Percentiles rank a stretch among this genome's conserved stretches.
These are phyloP conservation scores for Xenopus petersii DNA, from an alignment of 2,797 vertebrate species.

Conservation along the genomic window DNA sequence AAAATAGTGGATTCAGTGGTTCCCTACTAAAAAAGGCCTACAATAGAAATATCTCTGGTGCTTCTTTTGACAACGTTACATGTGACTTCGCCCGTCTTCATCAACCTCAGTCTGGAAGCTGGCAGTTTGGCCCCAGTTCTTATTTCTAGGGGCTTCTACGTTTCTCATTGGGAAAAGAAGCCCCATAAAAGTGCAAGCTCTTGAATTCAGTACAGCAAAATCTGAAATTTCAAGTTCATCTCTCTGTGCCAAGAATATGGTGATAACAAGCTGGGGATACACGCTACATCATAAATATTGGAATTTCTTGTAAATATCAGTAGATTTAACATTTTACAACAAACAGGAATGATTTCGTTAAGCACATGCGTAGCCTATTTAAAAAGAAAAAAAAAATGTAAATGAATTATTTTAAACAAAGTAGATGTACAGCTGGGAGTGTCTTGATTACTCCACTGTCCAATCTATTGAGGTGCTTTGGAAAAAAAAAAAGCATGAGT, in stretches of 20 bases:
- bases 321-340: constrained; percentile 11
- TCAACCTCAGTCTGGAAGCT: no score
- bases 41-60: no score
- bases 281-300: neutral
- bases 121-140: no score
- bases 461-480: neutral
- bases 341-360: neutral
- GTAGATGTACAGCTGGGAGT: constrained; percentile 13
- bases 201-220: neutral
- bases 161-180: neutral
- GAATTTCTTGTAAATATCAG: neutral
- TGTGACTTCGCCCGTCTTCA: no score
- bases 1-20: no score
- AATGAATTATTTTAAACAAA: neutral
- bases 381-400: neutral
- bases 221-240: neutral
- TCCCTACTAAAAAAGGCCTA: no score
- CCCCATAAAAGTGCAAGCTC: neutral
- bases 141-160: no score
- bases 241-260: neutral
- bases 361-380: constrained; percentile 3
- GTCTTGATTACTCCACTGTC: neutral
- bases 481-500: neutral
- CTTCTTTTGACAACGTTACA: no score
- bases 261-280: neutral